Conservation (phyloP, 1,140 invertebrate species). For the Caerostris darwini region DNA sequence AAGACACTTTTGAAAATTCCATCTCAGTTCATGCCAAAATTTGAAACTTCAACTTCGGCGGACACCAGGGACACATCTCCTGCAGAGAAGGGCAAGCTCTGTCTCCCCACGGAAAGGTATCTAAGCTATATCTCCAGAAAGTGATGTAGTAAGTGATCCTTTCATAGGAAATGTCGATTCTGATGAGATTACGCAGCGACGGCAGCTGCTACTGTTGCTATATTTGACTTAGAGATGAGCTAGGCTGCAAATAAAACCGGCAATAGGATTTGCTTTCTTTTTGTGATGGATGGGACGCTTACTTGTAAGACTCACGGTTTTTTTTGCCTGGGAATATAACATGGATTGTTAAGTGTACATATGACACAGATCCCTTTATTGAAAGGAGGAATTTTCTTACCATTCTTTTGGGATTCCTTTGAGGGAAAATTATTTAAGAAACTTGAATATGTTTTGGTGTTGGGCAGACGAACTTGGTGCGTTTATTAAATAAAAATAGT, state of each 20-base stretch:
- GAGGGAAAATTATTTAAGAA: too few relatives aligned
- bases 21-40: too few relatives aligned
- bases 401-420: too few relatives aligned
- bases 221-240: constrained; percentile 61
- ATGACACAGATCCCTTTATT: background rate
- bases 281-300: background rate
- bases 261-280: constrained; percentile 41
- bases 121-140: background rate
- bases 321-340: background rate
- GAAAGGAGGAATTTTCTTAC: background rate
- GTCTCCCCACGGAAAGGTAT: background rate
- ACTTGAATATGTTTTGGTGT: too few relatives aligned
- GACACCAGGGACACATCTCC: background rate
- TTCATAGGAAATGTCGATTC: constrained; percentile 52
- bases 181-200: constrained; percentile 56
- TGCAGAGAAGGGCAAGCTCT: background rate
- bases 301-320: background rate
- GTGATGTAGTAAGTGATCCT: constrained; percentile 64
- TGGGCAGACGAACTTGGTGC: too few relatives aligned
- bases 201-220: constrained; percentile 62
- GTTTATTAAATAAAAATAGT: too few relatives aligned
- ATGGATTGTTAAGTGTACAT: constrained; percentile 18
- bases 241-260: constrained; percentile 31
- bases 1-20: too few relatives aligned
- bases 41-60: too few relatives aligned